Percentiles rank a stretch among this genome's conserved stretches.
These are phyloP conservation scores for Drepana arcuata DNA, from an alignment of 1,140 invertebrate species.

Conservation along the genomic window DNA sequence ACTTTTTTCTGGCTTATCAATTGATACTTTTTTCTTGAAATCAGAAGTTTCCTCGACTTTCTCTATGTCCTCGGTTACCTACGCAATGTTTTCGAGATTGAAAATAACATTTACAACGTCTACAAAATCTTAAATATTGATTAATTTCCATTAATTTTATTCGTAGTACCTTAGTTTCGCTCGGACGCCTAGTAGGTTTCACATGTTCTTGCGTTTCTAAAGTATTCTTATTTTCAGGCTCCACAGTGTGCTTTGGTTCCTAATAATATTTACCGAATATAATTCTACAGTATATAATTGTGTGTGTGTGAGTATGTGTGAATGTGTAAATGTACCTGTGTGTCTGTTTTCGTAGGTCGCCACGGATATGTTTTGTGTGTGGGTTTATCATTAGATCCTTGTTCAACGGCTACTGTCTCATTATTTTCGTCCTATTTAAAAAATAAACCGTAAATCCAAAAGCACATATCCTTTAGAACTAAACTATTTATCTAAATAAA, in stretches of 20 bases:
- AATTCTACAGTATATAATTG: slow-evolving; percentile 11
- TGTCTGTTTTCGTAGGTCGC: slow-evolving; percentile 54
- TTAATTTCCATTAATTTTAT: slow-evolving; percentile 12
- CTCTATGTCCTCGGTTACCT: slow-evolving; percentile 29
- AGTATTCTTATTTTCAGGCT: not conserved
- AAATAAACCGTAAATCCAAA: slow-evolving; percentile 21
- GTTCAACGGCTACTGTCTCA: no score
- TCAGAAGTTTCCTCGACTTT: slow-evolving; percentile 14
- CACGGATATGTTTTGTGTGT: slow-evolving; percentile 39
- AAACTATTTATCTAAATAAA: no score
- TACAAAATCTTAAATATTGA: no score
- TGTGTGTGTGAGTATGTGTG: slow-evolving; percentile 16
- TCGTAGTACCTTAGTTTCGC: not conserved
- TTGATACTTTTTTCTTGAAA: slow-evolving; percentile 9
- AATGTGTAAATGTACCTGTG: slow-evolving; percentile 52
- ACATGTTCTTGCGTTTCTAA: no score
- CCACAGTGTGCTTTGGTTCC: not conserved
- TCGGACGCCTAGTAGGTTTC: no score
- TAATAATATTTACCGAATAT: no score
- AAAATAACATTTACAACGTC: no score
- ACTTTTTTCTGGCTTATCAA: slow-evolving; percentile 12
- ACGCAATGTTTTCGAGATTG: no score
- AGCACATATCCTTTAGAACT: no score
- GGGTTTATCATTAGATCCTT: no score
- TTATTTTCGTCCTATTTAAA: slow-evolving; percentile 50